phyloP scores from a whole-genome alignment of 2,888 invertebrate species.

The Rhagium mordax region DNA sequence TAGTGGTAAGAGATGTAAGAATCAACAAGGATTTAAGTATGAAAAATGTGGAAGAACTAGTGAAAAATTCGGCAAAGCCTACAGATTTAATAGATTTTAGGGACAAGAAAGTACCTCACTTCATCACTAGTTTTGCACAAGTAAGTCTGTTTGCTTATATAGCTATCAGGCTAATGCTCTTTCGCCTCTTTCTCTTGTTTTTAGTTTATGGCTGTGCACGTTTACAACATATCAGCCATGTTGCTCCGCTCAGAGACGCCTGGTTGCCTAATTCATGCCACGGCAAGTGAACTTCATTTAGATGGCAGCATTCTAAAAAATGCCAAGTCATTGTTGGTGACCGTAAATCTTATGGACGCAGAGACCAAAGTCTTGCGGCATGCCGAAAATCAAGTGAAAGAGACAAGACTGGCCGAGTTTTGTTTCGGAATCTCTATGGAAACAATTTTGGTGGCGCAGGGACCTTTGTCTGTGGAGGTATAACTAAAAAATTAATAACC shows the following conservation, averaged over 20 bases:
- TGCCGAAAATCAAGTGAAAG: conserved; percentile 68
- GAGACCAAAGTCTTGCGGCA: conserved; percentile 76
- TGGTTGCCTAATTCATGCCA: conserved; percentile 81
- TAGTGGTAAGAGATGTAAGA: conserved; percentile 86
- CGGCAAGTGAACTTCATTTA: conserved; percentile 79
- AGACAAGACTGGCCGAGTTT: conserved; percentile 81
- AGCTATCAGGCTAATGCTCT: too few relatives aligned
- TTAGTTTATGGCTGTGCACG: conserved; percentile 89
- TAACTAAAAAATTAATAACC: background rate
- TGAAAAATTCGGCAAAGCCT: conserved; percentile 63
- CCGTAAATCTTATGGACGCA: conserved; percentile 79
- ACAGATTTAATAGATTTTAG: conserved; percentile 76
- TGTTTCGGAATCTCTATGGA: conserved; percentile 83
- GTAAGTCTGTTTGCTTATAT: conserved; percentile 71
- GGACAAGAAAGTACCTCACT: conserved; percentile 83
- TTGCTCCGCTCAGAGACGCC: conserved; percentile 77
- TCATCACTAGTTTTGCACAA: conserved; percentile 88
- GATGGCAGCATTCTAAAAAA: conserved; percentile 82
- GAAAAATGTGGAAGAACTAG: conserved; percentile 62
- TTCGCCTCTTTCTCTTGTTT: too few relatives aligned
- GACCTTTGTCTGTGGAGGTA: conserved; percentile 89
- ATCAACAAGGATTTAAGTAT: conserved; percentile 82
- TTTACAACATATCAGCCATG: conserved; percentile 81
- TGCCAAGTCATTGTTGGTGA: conserved; percentile 80
- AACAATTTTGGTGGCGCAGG: conserved; percentile 85